Conservation (phyloP, 1,140 invertebrate species). For the Sesamia nonagrioides region DNA sequence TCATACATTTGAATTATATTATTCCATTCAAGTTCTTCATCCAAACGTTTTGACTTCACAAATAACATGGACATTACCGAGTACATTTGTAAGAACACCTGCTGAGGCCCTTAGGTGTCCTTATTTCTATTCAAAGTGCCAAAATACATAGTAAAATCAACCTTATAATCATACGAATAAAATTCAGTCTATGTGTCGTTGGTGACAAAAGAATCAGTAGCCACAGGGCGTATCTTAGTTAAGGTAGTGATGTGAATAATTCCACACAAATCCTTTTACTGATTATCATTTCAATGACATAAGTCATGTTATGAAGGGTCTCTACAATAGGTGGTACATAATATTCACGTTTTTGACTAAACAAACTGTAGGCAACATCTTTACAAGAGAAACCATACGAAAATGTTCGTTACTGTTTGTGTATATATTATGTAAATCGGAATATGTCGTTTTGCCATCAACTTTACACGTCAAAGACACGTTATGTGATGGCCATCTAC, state of each 20-base stretch:
- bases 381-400: slow-evolving; percentile 9
- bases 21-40: slow-evolving; percentile 43
- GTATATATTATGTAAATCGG: not conserved
- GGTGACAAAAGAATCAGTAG: slow-evolving; percentile 66
- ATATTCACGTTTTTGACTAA: slow-evolving; percentile 52
- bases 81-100: slow-evolving; percentile 74
- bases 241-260: slow-evolving; percentile 84
- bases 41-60: slow-evolving; percentile 64
- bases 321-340: slow-evolving; percentile 63
- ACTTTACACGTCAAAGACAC: not conserved
- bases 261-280: slow-evolving; percentile 82
- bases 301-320: slow-evolving; percentile 76
- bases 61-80: slow-evolving; percentile 71
- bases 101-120: slow-evolving; percentile 80
- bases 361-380: slow-evolving; percentile 45
- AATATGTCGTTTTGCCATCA: not conserved
- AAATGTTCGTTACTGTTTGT: slow-evolving; percentile 13
- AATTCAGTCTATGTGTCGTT: slow-evolving; percentile 42
- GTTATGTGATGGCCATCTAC: slow-evolving; percentile 6
- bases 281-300: slow-evolving; percentile 86
- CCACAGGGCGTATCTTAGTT: slow-evolving; percentile 86
- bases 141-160: slow-evolving; percentile 37
- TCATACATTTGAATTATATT: slow-evolving; percentile 37
- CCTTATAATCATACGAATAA: slow-evolving; percentile 54
- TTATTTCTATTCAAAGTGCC: slow-evolving; percentile 62